Conservation (phyloP, 2,113 vertebrate species). For the Oenanthe melanoleuca region DNA sequence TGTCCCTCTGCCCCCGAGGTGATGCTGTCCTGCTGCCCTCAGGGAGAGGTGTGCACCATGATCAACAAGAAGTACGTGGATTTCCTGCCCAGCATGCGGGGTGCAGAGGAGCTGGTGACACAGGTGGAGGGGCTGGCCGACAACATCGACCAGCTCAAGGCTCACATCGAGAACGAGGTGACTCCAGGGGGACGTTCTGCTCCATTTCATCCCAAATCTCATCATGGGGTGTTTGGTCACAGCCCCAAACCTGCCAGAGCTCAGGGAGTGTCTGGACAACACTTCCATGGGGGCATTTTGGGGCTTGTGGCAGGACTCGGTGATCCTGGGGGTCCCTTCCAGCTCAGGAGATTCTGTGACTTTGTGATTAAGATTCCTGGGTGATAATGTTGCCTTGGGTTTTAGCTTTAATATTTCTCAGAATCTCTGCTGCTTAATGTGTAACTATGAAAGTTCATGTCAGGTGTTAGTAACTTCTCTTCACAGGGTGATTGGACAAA, state of each 20-base stretch:
- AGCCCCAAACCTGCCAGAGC: background rate
- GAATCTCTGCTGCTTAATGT: no score
- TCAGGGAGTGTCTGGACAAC: background rate
- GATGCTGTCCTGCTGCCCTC: background rate
- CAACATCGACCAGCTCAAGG: constrained; percentile 84
- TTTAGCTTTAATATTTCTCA: no score
- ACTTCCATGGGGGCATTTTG: background rate
- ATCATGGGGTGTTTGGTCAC: rapidly evolving
- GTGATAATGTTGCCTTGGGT: background rate
- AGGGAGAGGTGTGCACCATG: constrained; percentile 90
- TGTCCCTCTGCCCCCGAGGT: rapidly evolving
- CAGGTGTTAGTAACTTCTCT: no score
- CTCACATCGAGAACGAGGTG: constrained; percentile 88
- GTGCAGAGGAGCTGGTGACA: constrained; percentile 81
- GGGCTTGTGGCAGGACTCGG: background rate
- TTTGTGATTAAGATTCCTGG: rapidly evolving
- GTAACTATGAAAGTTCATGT: no score
- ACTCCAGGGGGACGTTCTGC: rapidly evolving
- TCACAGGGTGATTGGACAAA: no score
- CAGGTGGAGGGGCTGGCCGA: constrained; percentile 81
- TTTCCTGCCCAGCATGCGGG: constrained; percentile 89
- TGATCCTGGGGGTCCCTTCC: background rate
- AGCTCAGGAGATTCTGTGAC: background rate
- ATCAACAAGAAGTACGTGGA: constrained; percentile 89
- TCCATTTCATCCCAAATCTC: rapidly evolving